Conservation (phyloP, 2,113 vertebrate species). For the Syngnathoides biaculeatus region DNA sequence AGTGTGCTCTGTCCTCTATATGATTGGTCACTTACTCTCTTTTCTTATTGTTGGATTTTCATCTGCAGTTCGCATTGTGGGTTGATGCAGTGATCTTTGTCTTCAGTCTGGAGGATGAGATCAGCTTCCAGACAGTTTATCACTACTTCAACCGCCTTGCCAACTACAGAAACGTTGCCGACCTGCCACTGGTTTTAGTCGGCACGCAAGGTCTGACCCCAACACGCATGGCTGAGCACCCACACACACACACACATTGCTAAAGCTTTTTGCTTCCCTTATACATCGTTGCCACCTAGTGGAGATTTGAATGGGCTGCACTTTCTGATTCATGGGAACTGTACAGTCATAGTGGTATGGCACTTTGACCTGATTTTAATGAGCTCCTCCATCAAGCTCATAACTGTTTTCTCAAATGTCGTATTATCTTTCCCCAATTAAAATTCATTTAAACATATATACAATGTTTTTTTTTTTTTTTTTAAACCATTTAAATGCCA, state of each 20-base stretch:
- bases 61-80: constrained; percentile 89
- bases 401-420: not conserved
- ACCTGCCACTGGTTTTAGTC: constrained; percentile 92
- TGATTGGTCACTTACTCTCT: not conserved
- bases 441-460: too few relatives aligned
- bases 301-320: not conserved
- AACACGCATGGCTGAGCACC: not conserved
- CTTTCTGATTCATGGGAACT: not conserved
- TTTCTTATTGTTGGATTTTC: not conserved
- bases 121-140: constrained; percentile 97
- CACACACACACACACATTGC: not conserved
- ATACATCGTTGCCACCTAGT: not conserved
- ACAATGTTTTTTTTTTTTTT: too few relatives aligned
- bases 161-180: constrained; percentile 85
- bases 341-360: not conserved
- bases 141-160: constrained; percentile 97
- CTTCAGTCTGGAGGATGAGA: constrained; percentile 97
- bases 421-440: not conserved
- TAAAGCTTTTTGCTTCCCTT: not conserved
- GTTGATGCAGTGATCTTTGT: constrained; percentile 97
- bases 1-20: not conserved
- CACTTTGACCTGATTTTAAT: not conserved
- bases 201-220: constrained; percentile 87
- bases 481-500: too few relatives aligned
- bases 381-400: not conserved